Evolutionary conservation across 2,888 invertebrate species (phyloP).

Genomic region (Thumatha senex): DNA sequence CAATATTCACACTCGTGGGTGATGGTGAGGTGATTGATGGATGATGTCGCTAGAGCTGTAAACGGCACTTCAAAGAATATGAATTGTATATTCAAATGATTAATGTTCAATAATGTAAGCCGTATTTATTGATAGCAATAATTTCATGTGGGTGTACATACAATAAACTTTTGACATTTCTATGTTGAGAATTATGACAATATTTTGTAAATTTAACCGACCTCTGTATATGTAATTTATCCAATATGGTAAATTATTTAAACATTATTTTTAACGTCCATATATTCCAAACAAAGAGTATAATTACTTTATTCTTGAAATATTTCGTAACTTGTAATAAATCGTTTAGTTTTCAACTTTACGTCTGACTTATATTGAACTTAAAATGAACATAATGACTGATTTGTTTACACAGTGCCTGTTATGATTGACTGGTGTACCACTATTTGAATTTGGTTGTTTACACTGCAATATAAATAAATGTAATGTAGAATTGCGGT

Average conservation of each 20-base stretch:
- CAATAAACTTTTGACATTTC: too few relatives aligned
- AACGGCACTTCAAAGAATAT: slow-evolving; percentile 2
- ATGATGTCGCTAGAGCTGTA: slow-evolving; percentile 11
- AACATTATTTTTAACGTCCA: too few relatives aligned
- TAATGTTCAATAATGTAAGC: background rate
- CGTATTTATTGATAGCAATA: background rate
- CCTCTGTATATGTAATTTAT: too few relatives aligned
- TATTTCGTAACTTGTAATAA: too few relatives aligned
- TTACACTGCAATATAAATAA: background rate
- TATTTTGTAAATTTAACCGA: too few relatives aligned
- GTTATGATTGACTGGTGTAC: background rate
- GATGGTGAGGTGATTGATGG: slow-evolving; percentile 1
- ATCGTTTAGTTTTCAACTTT: too few relatives aligned
- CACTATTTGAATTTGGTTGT: background rate
- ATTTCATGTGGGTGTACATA: too few relatives aligned
- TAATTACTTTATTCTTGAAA: too few relatives aligned
- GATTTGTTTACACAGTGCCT: background rate
- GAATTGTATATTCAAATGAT: background rate
- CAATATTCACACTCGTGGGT: slow-evolving; percentile 44
- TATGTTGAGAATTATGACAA: too few relatives aligned
- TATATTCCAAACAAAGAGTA: background rate
- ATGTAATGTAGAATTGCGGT: background rate
- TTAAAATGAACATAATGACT: background rate
- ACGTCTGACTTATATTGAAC: background rate
- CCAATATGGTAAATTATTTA: too few relatives aligned